Evolutionary conservation across 2,797 vertebrate genomes (phyloP), one percentile per base, ranked within the genome.

Genomic region (Champsocephalus gunnari): DNA sequence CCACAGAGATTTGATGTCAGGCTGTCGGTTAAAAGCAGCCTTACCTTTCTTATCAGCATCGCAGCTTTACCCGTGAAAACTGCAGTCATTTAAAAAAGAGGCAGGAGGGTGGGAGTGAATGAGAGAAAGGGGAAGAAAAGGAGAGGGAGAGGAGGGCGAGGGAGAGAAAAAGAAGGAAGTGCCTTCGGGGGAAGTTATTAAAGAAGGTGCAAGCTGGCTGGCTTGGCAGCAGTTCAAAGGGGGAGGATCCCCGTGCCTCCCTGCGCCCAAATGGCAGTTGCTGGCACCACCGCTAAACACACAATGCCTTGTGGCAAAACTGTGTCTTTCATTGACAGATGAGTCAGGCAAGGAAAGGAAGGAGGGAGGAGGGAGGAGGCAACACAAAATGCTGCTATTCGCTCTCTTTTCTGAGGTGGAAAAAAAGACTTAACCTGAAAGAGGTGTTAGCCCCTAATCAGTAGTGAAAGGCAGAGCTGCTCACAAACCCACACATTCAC

Each of bases 281-380:
- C 84, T 90, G 90, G 89, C 94, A 94, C 86, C 80, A 87, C 87
- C 83, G 90, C 92, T 94, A 95, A 95, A 94, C 93, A 95, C 90
- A 95, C 93, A 95, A 95, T 93, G 94, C 93, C 93, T 96, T 67
- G 84, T 94, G 94, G 95, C 92, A 92, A 94, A 94, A 93, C 90
- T 82, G 88, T 92, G 90, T 91, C 89, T 91, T 91, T 92, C 92
- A 90, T 92, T 91, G 93, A 93, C 91, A 92, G 92, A 94, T 88
- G 85, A 94, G 91, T 82, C 85, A 79, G 88, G 91, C 85, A 82
- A 85, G 78, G 66, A 73, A 82, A 83, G 78, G 84, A 65, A 71
- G 66, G 77, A 80, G 84, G 86, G 83, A 85, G 89, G 87, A 79
- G 82, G 84, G 84, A 88, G 89, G 24, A 28, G 81, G 84, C 83